phyloP scores from a whole-genome alignment of 2,888 invertebrate genomes.

The Anarsia innoxiella region DNA sequence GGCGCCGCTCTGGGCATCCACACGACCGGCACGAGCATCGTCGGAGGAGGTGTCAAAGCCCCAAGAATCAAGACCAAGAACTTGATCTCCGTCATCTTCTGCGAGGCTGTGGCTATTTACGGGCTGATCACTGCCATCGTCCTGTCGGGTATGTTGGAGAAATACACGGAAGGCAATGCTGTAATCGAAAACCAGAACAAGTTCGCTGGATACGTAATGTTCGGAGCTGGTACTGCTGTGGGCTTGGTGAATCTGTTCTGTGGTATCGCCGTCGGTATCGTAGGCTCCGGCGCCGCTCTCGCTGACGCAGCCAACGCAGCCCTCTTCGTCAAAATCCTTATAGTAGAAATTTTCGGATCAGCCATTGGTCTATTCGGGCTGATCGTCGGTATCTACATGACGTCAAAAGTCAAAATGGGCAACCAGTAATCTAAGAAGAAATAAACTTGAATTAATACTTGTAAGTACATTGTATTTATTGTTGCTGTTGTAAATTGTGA shows the following conservation, averaged over 20 bases:
- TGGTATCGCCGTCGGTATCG: constrained; percentile 96
- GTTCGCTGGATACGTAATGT: constrained; percentile 94
- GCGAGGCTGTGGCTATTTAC: constrained; percentile 99
- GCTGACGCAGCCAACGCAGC: constrained; percentile 98
- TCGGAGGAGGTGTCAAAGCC: constrained; percentile 98
- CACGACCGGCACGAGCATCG: constrained; percentile 96
- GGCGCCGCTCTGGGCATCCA: constrained; percentile 99
- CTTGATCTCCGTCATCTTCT: constrained; percentile 99
- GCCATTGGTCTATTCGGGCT: constrained; percentile 99
- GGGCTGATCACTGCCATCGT: constrained; percentile 99
- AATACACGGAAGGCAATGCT: constrained; percentile 57
- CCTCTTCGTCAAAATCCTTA: constrained; percentile 97
- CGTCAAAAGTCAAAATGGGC: constrained; percentile 87
- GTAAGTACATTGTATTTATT: constrained; percentile 45
- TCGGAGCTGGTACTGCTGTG: constrained; percentile 96
- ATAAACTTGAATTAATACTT: constrained; percentile 47
- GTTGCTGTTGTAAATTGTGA: constrained; percentile 17
- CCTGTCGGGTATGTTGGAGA: constrained; percentile 87
- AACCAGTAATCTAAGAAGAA: constrained; percentile 69
- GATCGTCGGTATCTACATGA: constrained; percentile 98
- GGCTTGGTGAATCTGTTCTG: constrained; percentile 98
- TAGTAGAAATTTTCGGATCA: constrained; percentile 99
- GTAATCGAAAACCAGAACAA: constrained; percentile 81
- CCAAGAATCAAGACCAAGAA: constrained; percentile 99
- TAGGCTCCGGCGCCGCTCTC: constrained; percentile 97